Conservation (phyloP, 23 tunicate genomes). For the Trididemnum miniatum region DNA sequence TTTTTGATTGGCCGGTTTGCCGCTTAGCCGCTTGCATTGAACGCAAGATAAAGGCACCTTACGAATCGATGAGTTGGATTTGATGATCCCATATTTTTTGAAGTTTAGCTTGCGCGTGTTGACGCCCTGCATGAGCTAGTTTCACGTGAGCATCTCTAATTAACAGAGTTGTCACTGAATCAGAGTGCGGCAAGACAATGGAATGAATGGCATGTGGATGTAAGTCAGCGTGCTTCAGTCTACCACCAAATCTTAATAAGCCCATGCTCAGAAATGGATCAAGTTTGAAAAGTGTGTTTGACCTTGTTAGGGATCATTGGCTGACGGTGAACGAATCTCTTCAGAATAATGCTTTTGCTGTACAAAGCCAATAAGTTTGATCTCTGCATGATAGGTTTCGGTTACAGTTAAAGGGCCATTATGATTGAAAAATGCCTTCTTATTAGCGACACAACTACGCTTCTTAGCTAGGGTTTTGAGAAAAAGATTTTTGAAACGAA, state of each 20-base stretch:
- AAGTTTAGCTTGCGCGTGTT: not conserved
- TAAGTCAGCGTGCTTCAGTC: not conserved
- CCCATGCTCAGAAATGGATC: not conserved
- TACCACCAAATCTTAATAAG: not conserved
- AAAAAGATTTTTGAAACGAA: too few relatives aligned
- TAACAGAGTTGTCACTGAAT: not conserved
- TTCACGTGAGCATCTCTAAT: not conserved
- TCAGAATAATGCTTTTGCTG: too few relatives aligned
- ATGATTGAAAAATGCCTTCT: too few relatives aligned
- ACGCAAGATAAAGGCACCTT: not conserved
- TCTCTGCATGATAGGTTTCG: too few relatives aligned
- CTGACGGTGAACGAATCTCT: too few relatives aligned
- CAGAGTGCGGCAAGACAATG: not conserved
- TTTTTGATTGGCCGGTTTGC: not conserved
- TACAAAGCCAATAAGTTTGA: too few relatives aligned
- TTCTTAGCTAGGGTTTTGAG: too few relatives aligned
- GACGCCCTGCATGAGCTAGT: not conserved
- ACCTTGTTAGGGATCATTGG: too few relatives aligned
- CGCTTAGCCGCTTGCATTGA: not conserved
- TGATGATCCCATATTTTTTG: conserved; percentile 1
- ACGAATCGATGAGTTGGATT: not conserved
- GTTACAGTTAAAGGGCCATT: too few relatives aligned
- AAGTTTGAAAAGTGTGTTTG: not conserved
- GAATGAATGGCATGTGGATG: not conserved
- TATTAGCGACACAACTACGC: too few relatives aligned